phyloP scores from a whole-genome alignment of 2,113 vertebrate species.

The Oncorhynchus gorbuscha region DNA sequence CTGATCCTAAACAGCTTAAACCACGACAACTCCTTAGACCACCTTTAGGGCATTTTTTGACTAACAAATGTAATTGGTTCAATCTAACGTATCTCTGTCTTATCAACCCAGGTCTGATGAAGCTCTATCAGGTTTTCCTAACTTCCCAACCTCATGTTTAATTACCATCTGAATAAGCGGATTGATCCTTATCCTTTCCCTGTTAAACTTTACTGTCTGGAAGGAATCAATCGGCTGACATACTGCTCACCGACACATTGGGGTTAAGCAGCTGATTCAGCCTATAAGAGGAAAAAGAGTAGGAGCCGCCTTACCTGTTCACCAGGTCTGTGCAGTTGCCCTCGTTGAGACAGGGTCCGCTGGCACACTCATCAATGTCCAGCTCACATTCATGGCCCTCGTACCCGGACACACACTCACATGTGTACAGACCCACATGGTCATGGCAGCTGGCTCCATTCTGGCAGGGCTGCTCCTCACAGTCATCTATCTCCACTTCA shows the following conservation, averaged over 20 bases:
- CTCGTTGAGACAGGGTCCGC: slow-evolving; percentile 79
- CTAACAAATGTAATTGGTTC: background rate
- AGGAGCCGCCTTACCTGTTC: slow-evolving; percentile 79
- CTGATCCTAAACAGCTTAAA: no score
- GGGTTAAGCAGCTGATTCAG: background rate
- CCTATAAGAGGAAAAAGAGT: background rate
- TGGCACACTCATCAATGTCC: slow-evolving; percentile 86
- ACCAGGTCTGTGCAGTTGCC: slow-evolving; percentile 81
- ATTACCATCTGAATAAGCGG: slow-evolving; percentile 39
- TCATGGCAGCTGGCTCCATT: slow-evolving; percentile 85
- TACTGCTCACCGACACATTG: slow-evolving; percentile 13
- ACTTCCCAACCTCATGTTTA: slow-evolving; percentile 36
- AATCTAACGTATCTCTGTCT: background rate
- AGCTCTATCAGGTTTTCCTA: slow-evolving; percentile 30
- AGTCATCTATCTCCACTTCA: slow-evolving; percentile 88
- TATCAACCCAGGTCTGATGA: background rate
- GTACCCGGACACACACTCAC: slow-evolving; percentile 82
- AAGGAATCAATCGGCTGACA: slow-evolving; percentile 1
- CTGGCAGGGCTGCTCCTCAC: slow-evolving; percentile 82
- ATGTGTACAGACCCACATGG: slow-evolving; percentile 81
- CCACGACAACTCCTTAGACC: no score
- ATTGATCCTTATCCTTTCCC: slow-evolving; percentile 50
- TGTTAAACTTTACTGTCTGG: slow-evolving; percentile 50
- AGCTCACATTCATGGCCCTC: slow-evolving; percentile 81
- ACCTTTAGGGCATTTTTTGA: background rate